Base-by-base conservation (phyloP, 1,140 invertebrate species). In the Reticulitermes speratus region DNA sequence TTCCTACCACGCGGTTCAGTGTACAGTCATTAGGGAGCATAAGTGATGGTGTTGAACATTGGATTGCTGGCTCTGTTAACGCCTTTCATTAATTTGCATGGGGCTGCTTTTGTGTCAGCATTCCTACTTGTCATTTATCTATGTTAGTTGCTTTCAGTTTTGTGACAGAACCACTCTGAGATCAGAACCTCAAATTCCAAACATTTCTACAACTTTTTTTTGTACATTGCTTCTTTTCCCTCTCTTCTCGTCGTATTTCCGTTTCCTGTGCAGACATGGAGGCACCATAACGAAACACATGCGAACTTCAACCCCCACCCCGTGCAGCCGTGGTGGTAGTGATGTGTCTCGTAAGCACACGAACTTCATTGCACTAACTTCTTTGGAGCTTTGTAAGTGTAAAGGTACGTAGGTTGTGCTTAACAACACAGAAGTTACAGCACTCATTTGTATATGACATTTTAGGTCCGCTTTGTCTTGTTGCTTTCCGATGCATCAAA, bases 151-250 rank as follows among this genome's bases (percentile, higher is more conserved):
- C 5, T 75, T 75, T 30, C 65, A 75, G 65, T 75, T 75, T 75
- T 75, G 65, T 75, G 65, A 75, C n/a, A 75, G 65, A 75, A 75
- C 65, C n/a, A 30, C 65, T 55, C 16, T 75, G 65, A 30, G n/a
- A 6, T n/a, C 65, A n/a, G 8, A 30, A 25, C 65, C 65, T 75
- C 65, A 75, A 75, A 75, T 75, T 75, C 65, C 65, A 75, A 75
- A 75, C 65, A 75, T 75, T 75, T 30, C 65, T 75, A 30, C 65
- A 75, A 75, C 25, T 75, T 75, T 75, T n/a, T 75, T 75, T 30
- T 75, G 65, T 75, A 75, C n/a, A 30, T 75, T 75, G 25, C 65
- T 75, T 75, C 65, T 30, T 12, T 16, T 75, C 65, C n/a, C 65
- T 75, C 65, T 16, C 25, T 14, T 14, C n/a, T 55, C 52, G 52